phyloP scores from a whole-genome alignment of 1,140 invertebrate genomes.

The Aphaenogaster ashmeadi region DNA sequence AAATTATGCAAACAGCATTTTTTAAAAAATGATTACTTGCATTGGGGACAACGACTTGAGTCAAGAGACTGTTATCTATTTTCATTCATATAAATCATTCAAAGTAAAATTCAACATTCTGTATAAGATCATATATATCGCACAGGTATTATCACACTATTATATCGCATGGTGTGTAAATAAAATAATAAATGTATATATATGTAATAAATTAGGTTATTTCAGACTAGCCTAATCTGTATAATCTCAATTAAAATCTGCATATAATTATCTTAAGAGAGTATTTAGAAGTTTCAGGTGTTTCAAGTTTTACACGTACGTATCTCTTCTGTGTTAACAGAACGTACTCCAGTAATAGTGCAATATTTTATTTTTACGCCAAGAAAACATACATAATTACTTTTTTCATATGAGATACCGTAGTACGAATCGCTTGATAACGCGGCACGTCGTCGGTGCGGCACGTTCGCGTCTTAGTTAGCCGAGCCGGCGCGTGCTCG shows the following conservation, averaged over 20 bases:
- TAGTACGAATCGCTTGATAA: constrained; percentile 15
- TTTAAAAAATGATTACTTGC: neutral
- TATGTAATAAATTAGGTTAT: neutral
- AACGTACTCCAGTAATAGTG: neutral
- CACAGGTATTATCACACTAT: neutral
- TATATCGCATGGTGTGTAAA: neutral
- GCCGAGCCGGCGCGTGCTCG: constrained; percentile 58
- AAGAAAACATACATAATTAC: constrained; percentile 18
- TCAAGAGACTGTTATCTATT: neutral
- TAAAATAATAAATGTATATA: neutral
- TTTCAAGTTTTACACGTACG: neutral
- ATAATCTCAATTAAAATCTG: neutral
- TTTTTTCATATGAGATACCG: neutral
- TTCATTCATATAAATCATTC: neutral
- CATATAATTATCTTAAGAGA: neutral
- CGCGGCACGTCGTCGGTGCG: constrained; percentile 13
- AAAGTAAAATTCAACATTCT: neutral
- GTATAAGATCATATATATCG: neutral
- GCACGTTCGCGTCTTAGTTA: constrained; percentile 60
- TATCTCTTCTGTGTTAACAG: neutral
- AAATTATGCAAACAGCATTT: neutral
- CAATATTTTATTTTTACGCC: constrained; percentile 35
- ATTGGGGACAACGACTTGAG: neutral
- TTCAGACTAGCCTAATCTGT: neutral
- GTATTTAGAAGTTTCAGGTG: neutral